Evolutionary conservation across 2,888 invertebrate species (phyloP), one percentile per base, ranked within the genome.

Genomic region (Silvanus unidentatus): DNA sequence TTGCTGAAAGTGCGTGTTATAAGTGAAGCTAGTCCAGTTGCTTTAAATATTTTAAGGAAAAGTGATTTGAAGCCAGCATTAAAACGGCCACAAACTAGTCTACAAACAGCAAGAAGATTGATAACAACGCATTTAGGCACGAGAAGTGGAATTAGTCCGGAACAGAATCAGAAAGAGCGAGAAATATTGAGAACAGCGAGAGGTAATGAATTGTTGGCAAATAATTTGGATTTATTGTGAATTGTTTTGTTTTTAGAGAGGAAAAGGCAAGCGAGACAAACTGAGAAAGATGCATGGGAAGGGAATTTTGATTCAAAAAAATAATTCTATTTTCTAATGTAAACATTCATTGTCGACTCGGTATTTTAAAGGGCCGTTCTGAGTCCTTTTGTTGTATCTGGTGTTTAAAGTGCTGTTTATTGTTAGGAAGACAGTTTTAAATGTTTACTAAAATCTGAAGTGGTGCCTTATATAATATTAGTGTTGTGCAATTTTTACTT

Each of bases 261-360:
- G 54, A 66, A 63, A 42, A 59, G 53, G 39, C 52, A 62, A 41
- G 60, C 64, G 43, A 60, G 59, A 44, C 67, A 71, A 55, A 69
- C 63, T 47, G 68, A 70, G 53, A 62, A 59, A 44, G 70, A 70
- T 53, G 71, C 71, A 13, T 71, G 71, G 71, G 70, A 71, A 50
- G 71, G 71, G 10, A 65, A 64, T 48, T 58, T 69, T n/a, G n/a
- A n/a, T n/a, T n/a, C n/a, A n/a, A n/a, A n/a, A n/a, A n/a, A n/a
- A n/a, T n/a, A n/a, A n/a, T n/a, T n/a, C n/a, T n/a, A n/a, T n/a
- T n/a, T n/a, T n/a, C n/a, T n/a, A n/a, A n/a, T n/a, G n/a, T n/a
- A n/a, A n/a, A n/a, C n/a, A n/a, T n/a, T n/a, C n/a, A n/a, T n/a
- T n/a, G n/a, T n/a, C n/a, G n/a, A n/a, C n/a, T n/a, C n/a, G n/a